Evolutionary conservation across 2,888 invertebrate genomes (phyloP).

Genomic region (Oligia fasciuncula): DNA sequence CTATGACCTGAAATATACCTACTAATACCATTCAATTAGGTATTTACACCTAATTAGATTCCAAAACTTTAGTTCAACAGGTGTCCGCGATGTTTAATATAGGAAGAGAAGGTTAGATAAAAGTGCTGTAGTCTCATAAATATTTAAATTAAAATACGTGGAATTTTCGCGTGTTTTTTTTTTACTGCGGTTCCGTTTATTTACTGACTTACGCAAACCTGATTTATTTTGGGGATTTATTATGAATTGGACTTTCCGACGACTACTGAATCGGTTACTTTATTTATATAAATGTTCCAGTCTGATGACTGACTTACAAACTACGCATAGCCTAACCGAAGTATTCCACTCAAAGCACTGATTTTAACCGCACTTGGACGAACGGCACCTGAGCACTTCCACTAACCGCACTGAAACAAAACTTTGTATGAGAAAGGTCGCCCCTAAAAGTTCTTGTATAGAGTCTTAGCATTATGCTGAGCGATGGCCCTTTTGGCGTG

Average conservation of each 20-base stretch:
- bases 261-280: slow-evolving; percentile 1
- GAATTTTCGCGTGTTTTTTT: slow-evolving; percentile 12
- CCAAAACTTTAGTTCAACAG: slow-evolving; percentile 57
- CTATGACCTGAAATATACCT: no score
- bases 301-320: neutral
- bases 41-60: slow-evolving; percentile 27
- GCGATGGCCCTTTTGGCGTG: no score
- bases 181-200: slow-evolving; percentile 9
- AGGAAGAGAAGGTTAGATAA: slow-evolving; percentile 30
- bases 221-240: slow-evolving; percentile 48
- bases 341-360: neutral
- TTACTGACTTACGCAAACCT: slow-evolving; percentile 27
- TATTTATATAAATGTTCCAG: neutral
- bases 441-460: no score
- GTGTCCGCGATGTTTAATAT: slow-evolving; percentile 61
- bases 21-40: no score
- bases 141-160: slow-evolving; percentile 57
- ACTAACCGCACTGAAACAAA: no score
- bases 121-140: slow-evolving; percentile 57
- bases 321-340: neutral
- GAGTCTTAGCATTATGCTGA: no score
- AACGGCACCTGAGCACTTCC: no score
- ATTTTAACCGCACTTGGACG: no score
- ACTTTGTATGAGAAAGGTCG: neutral
- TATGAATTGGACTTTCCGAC: neutral